Percentiles rank a stretch among this genome's conserved stretches.
phyloP scores from a whole-genome alignment of 2,888 invertebrate species.

The Pemphredon lugubris region DNA sequence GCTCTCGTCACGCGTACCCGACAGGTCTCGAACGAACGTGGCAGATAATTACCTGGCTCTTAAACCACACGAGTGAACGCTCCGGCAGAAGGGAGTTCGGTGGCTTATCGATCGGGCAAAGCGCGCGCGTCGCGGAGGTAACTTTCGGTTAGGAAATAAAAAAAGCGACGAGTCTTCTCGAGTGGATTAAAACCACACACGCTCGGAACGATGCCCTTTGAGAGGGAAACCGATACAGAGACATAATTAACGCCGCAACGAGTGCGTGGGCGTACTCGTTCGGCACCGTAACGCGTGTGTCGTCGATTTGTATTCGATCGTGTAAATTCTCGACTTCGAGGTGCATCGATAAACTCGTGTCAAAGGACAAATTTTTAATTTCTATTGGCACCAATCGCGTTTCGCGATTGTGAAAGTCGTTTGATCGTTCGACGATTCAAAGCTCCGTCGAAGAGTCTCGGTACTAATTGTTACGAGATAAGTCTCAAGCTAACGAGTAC shows the following conservation, averaged over 20 bases:
- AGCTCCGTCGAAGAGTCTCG: too few relatives aligned
- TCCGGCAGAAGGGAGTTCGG: conserved; percentile 46
- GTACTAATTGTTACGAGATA: too few relatives aligned
- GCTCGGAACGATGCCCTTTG: neutral
- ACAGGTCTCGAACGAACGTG: conserved; percentile 26
- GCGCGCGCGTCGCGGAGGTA: conserved; percentile 63
- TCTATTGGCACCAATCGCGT: too few relatives aligned
- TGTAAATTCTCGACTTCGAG: too few relatives aligned
- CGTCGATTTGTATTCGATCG: too few relatives aligned
- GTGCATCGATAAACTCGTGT: too few relatives aligned
- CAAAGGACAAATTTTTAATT: too few relatives aligned
- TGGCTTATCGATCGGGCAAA: conserved; percentile 61
- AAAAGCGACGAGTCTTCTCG: conserved; percentile 15
- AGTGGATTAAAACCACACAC: conserved; percentile 19
- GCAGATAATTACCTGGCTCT: conserved; percentile 44
- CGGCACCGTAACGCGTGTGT: too few relatives aligned
- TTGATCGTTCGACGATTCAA: too few relatives aligned
- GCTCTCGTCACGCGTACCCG: conserved; percentile 29
- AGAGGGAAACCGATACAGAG: neutral
- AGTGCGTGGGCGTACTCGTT: too few relatives aligned
- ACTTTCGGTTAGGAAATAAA: conserved; percentile 56
- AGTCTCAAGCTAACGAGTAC: too few relatives aligned
- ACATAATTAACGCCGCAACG: neutral
- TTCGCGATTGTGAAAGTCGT: too few relatives aligned
- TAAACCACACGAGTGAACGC: conserved; percentile 22